Base-by-base conservation (phyloP, 1,140 invertebrate genomes). In the Lucilia cuprina region DNA sequence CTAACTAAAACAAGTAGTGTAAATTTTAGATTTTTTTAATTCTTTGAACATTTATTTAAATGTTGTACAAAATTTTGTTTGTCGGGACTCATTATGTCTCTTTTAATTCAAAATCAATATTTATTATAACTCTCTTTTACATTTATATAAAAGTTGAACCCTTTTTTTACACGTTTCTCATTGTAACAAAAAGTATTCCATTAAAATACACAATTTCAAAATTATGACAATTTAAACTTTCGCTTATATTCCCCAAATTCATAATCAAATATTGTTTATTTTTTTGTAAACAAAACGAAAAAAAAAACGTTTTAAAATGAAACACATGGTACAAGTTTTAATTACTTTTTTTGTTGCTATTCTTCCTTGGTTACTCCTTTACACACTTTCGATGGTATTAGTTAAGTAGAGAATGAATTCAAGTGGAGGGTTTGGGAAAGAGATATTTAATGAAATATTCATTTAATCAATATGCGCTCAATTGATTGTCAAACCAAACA, bases 401-500 rank as follows among this genome's bases (percentile, higher is more conserved):
- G 19, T 10, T 19, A 7, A 25, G 25, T 2, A n/a, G 65, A 74
- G 65, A 7, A 21, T 21, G n/a, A 21, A 21, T 7, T 5, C 1
- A 19, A 65, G 65, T 19, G n/a, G 65, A 10, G 19, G 65, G 25
- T 2, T 21, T 21, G n/a, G 19, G 17, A 5, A 19, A 25, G 5
- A 21, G 65, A 74, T n/a, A 74, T 74, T 74, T 21, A 74, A 74
- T 74, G 2, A 74, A 74, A 74, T 25, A 74, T 2, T 2, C 65
- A 74, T 74, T 74, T 74, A 74, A 74, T 74, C 65, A 74, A 74
- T 74, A 74, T 74, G 65, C 65, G 14, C 65, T 74, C 65, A 74
- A 74, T 74, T 74, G 65, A 74, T 74, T 74, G 65, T 25, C 65
- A 74, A 74, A 41, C 41, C 41, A 41, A 41, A 41, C 41, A 41